Conservation (phyloP, 2,888 invertebrate species). For the Thelaira solivaga region DNA sequence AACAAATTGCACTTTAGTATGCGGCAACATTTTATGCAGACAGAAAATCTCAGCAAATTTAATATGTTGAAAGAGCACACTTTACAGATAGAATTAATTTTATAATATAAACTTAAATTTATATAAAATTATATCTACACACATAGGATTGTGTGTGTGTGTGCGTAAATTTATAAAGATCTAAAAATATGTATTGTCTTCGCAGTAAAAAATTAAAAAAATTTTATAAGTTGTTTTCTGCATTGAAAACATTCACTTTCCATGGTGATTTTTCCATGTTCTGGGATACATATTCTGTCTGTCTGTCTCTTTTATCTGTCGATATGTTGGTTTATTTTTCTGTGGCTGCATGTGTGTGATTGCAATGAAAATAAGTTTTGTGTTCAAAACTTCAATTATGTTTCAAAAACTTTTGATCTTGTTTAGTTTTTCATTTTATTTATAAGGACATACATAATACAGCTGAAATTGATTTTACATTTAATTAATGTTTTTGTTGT, state of each 20-base stretch:
- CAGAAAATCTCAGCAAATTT: neutral
- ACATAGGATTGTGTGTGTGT: too few species aligned
- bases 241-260: constrained; percentile 52
- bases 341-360: neutral
- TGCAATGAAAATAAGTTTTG: neutral
- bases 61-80: neutral
- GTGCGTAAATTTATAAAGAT: neutral
- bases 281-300: too few species aligned
- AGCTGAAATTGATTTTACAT: constrained; percentile 47
- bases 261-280: constrained; percentile 51
- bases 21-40: neutral
- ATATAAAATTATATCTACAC: too few species aligned
- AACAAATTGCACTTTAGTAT: constrained; percentile 23
- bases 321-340: neutral
- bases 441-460: constrained; percentile 38
- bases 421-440: neutral
- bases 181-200: constrained; percentile 28
- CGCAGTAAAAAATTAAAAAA: neutral
- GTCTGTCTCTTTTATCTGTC: constrained; percentile 11
- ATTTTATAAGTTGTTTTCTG: neutral
- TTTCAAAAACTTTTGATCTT: constrained; percentile 16
- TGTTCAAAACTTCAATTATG: constrained; percentile 44
- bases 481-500: constrained; percentile 48
- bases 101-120: constrained; percentile 12
- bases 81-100: constrained; percentile 20